Evolutionary conservation across 2,797 vertebrate species (phyloP), one percentile per base, ranked within the genome.

Genomic region (Periparus ater): DNA sequence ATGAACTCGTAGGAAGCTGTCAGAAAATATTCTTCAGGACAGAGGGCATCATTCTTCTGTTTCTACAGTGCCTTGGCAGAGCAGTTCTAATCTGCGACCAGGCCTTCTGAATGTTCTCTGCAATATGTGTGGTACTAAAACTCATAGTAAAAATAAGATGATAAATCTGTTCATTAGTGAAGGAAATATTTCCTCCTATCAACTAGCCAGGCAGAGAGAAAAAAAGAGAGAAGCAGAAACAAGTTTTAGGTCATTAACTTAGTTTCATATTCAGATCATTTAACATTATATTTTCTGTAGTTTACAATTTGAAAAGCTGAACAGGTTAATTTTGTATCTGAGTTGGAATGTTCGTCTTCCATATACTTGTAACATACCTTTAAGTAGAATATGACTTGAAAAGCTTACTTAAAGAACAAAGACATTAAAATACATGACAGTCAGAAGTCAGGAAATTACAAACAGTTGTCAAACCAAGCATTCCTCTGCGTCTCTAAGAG

Each of bases 161-260:
- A 65, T 58, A 91, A 74, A 87, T 93, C 60, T 91, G n/a, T 78
- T 94, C 72, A 53, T 93, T 84, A 79, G 29, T 38, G 38, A 51
- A 80, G 26, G n/a, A 81, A 89, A 81, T 36, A 70, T 70, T 76
- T 78, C 17, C 16, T 81, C 9, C 40, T 78, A 85, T 84, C 62
- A 66, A 14, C 62, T 70, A 87, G 38, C 6, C 44, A 84, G 60
- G 63, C 32, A 91, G 51, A 90, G 74, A 90, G 40, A 88, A 73
- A 90, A 40, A 77, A 91, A 78, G 10, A 75, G 27, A 84, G 20
- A 51, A 74, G 27, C 26, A 53, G 7, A 0, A 1, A 20, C 10
- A 48, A 66, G 73, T 70, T 83, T 89, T 92, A 90, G 12, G 12
- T 76, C 36, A 72, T 88, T 81, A 77, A 57, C 32, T 73, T 51